phyloP scores from a whole-genome alignment of 2,888 invertebrate species.

The Synergus japonicus region DNA sequence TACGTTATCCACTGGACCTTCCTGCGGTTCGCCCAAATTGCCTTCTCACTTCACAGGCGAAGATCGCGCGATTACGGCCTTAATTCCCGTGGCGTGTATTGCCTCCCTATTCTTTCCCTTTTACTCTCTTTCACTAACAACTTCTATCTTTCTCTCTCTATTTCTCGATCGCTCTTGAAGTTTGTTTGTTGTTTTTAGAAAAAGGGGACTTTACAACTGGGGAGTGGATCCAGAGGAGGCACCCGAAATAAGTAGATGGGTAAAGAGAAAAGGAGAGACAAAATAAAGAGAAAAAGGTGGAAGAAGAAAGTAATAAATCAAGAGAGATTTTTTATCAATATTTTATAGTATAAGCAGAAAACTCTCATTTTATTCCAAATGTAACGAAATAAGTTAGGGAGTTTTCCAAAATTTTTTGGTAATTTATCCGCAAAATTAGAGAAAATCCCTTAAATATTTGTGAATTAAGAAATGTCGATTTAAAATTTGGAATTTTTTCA shows the following conservation, averaged over 20 bases:
- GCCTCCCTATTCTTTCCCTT: conserved; percentile 45
- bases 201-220: conserved; percentile 53
- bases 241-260: conserved; percentile 48
- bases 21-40: conserved; percentile 72
- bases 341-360: too few species aligned
- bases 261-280: conserved; percentile 43
- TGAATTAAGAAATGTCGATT: too few species aligned
- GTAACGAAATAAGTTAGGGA: too few species aligned
- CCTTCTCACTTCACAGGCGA: conserved; percentile 70
- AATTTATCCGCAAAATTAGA: too few species aligned
- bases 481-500: too few species aligned
- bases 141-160: conserved; percentile 43
- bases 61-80: conserved; percentile 61
- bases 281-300: not conserved
- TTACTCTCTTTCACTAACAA: conserved; percentile 27
- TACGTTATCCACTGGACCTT: conserved; percentile 72
- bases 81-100: conserved; percentile 54
- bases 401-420: too few species aligned
- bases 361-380: too few species aligned
- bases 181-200: conserved; percentile 68
- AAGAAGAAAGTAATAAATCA: conserved; percentile 49
- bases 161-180: conserved; percentile 47
- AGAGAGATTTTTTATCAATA: conserved; percentile 1
- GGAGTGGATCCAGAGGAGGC: conserved; percentile 49
- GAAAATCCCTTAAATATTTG: too few species aligned